Conservation (phyloP, 2,888 invertebrate species). For the Leptodirus hochenwartii region DNA sequence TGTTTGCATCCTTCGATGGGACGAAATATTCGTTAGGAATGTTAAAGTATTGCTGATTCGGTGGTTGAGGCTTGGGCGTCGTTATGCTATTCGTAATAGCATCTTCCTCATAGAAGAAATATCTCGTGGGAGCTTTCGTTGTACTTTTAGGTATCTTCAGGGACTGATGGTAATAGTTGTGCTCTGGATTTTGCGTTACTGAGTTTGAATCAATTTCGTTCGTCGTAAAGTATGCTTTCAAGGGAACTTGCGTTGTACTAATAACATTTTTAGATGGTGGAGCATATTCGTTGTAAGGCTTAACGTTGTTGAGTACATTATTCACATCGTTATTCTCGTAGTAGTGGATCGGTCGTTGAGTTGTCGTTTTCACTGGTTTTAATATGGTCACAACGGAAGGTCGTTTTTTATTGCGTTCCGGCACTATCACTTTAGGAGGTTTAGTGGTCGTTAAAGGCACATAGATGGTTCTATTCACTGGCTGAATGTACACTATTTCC, state of each 20-base stretch:
- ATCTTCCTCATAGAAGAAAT: constrained; percentile 47
- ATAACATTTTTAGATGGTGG: constrained; percentile 27
- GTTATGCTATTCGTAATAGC: constrained; percentile 15
- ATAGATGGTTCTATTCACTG: not conserved
- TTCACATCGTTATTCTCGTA: constrained; percentile 27
- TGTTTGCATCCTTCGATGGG: constrained; percentile 11
- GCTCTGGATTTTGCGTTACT: constrained; percentile 18
- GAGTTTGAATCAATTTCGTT: constrained; percentile 35
- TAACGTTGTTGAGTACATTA: constrained; percentile 23
- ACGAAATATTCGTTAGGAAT: constrained; percentile 17
- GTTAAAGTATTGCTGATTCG: constrained; percentile 13
- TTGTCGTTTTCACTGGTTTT: constrained; percentile 19
- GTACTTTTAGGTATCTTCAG: constrained; percentile 3
- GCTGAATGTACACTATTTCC: constrained; percentile 4
- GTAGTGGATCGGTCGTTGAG: constrained; percentile 11
- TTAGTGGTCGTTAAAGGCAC: constrained; percentile 5
- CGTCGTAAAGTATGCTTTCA: constrained; percentile 39
- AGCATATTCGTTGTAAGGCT: constrained; percentile 33
- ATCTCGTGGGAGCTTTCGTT: constrained; percentile 37
- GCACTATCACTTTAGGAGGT: constrained; percentile 8
- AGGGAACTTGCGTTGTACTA: constrained; percentile 41
- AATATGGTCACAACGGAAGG: constrained; percentile 23
- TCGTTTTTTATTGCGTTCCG: constrained; percentile 13
- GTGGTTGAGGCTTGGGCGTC: constrained; percentile 14
- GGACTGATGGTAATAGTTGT: constrained; percentile 7